Conservation (phyloP, 2,797 vertebrate species). For the Galago senegalensis region DNA sequence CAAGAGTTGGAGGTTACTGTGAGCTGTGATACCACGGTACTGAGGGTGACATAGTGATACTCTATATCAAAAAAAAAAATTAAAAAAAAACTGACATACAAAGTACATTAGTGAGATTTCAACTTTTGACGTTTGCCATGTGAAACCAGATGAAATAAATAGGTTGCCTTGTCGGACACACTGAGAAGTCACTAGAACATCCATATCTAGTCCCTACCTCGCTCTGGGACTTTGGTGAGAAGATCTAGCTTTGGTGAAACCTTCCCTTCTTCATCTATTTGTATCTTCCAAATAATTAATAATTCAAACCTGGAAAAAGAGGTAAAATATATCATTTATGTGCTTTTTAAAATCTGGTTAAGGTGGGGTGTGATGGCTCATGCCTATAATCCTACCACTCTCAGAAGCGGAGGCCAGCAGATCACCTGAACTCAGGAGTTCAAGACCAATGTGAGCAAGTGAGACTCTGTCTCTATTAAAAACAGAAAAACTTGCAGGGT, state of each 20-base stretch:
- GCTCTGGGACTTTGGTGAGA: slow-evolving; percentile 92
- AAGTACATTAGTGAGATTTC: neutral
- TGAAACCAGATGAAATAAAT: neutral
- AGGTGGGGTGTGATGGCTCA: no score
- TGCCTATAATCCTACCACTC: no score
- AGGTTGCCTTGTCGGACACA: neutral
- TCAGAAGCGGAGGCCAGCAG: no score
- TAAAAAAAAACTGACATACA: neutral
- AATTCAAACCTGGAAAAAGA: slow-evolving; percentile 89
- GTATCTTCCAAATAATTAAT: slow-evolving; percentile 93
- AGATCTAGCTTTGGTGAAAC: slow-evolving; percentile 92
- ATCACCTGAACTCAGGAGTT: no score
- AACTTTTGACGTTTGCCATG: neutral
- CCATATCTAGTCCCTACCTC: slow-evolving; percentile 88
- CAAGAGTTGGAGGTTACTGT: no score
- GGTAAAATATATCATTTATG: no score
- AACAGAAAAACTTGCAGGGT: no score
- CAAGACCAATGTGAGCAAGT: no score
- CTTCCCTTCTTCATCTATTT: slow-evolving; percentile 90
- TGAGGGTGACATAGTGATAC: no score
- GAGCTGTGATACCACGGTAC: no score
- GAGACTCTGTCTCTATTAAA: no score
- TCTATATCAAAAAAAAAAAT: no score
- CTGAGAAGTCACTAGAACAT: neutral
- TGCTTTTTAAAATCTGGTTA: neutral